A percentile compares a stretch with the other conserved stretches of the same genome.
phyloP scores from a whole-genome alignment of 2,113 vertebrate genomes.

The Ptilonorhynchus violaceus region DNA sequence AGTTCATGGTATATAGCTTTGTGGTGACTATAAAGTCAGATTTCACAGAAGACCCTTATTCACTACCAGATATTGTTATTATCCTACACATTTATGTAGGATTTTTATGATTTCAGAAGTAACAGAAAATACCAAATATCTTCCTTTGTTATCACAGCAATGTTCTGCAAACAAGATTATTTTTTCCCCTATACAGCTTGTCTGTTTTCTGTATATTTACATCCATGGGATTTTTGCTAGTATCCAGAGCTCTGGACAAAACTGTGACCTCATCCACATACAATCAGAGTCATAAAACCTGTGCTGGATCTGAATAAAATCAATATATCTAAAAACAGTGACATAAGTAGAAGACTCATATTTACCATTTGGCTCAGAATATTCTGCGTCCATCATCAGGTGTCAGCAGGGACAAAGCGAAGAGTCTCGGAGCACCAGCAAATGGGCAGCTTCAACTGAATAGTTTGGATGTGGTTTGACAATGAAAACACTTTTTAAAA shows the following conservation, averaged over 20 bases:
- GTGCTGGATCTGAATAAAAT: neutral
- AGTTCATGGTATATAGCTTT: neutral
- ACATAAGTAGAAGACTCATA: neutral
- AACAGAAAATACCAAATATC: neutral
- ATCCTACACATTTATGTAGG: neutral
- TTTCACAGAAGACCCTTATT: neutral
- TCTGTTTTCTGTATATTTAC: neutral
- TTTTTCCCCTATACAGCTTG: neutral
- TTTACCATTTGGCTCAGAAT: constrained; percentile 16
- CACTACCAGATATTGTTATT: neutral
- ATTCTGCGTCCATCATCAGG: constrained; percentile 26
- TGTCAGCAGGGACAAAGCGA: constrained; percentile 7
- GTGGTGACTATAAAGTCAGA: neutral
- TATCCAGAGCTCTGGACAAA: neutral
- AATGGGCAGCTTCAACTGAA: neutral
- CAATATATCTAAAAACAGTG: neutral
- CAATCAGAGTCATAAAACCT: neutral
- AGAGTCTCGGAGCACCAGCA: neutral
- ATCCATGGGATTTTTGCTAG: neutral
- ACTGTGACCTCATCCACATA: neutral
- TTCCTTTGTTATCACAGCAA: neutral
- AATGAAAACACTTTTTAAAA: constrained; percentile 53
- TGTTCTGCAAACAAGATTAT: neutral
- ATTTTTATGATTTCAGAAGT: neutral
- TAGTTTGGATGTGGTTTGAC: neutral